Evolutionary conservation across 2,797 vertebrate species (phyloP), one percentile per base, ranked within the genome.

Genomic region (Pampus argenteus): DNA sequence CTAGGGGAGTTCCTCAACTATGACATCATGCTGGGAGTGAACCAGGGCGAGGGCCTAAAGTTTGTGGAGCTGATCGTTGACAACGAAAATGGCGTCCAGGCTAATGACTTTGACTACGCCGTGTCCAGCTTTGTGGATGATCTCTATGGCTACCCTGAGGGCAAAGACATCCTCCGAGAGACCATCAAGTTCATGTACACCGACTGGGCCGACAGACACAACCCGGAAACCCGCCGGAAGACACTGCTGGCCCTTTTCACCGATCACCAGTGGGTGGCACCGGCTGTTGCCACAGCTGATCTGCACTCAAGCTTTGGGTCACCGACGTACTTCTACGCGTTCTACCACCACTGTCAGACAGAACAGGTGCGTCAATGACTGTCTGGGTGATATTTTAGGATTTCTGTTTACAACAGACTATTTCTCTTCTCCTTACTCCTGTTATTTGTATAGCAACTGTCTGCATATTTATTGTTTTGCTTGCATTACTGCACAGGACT

Each of bases 181-280:
- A 99, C 98, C 0, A 99, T 99, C 83, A 99, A 99, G 91, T 99
- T 99, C 74, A 99, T 99, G 98, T 99, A 99, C 87, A 99, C 98
- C 0, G 98, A 99, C 93, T 99, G 98, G 98, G 98, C 98, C 3
- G 98, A 99, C 88, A 86, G 98, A 50, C 97, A 99, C 90, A 99
- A 99, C 80, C 96, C 98, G 0, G 98, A 99, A 91, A 99, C 98
- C 4, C 95, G 98, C 73, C 94, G 98, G 76, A 99, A 99, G 92
- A 99, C 98, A 0, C 86, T 99, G 81, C 77, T 99, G 90, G 98
- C 98, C 58, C 95, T 99, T 81, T 99, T 99, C 79, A 99, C 98
- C 0, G 98, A 99, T 83, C 98, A 99, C 89, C 98, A 99, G 85
- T 99, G 98, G 98, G 98, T 99, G 80, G 98, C 98, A 25, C 98